phyloP scores from a whole-genome alignment of 2,797 vertebrate species.

The Emys orbicularis region DNA sequence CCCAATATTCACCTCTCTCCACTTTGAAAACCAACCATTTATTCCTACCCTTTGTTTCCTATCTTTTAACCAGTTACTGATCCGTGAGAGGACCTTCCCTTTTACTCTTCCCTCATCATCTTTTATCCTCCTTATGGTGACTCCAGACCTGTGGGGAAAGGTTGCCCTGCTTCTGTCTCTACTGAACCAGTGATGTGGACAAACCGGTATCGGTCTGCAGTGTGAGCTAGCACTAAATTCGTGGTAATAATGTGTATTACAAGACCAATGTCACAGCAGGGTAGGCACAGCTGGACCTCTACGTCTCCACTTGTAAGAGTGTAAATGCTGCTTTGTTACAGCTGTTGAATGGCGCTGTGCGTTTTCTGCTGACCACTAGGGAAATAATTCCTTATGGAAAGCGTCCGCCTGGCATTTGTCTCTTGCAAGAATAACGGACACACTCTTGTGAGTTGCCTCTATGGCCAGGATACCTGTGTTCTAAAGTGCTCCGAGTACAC shows the following conservation, averaged over 20 bases:
- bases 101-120: too few species aligned
- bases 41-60: too few species aligned
- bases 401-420: neutral
- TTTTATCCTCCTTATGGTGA: too few species aligned
- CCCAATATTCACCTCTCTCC: too few species aligned
- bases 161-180: neutral
- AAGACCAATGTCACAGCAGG: neutral
- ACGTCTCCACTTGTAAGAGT: fast-evolving
- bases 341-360: neutral
- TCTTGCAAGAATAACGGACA: neutral
- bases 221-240: neutral
- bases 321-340: neutral
- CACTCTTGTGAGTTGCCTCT: neutral
- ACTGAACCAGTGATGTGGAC: fast-evolving
- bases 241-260: neutral
- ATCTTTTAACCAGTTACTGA: too few species aligned
- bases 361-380: neutral
- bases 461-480: neutral
- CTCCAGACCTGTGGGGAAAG: neutral
- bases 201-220: neutral
- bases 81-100: too few species aligned
- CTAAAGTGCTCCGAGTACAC: neutral
- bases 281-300: fast-evolving
- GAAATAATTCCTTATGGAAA: neutral
- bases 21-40: too few species aligned